Base-by-base conservation (phyloP, 1,140 invertebrate genomes). In the Brachionus paranguensis region DNA sequence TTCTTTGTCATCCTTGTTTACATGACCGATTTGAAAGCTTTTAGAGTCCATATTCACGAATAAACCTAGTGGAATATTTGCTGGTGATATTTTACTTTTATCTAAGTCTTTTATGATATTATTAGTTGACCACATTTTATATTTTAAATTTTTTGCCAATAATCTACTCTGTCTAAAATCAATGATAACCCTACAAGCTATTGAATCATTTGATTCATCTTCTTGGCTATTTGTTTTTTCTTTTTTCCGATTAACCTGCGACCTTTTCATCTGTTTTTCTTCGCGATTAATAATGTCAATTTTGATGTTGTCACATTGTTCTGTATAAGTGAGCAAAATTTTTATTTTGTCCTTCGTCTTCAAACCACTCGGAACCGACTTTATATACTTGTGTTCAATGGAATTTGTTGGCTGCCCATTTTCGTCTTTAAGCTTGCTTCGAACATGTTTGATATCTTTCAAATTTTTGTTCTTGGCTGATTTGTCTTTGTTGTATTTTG, bases 401-500 rank as follows among this genome's bases (percentile, higher is more conserved):
- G 3, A 12, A 33, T 47, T 85, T 50, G 84, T 76, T 10, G 8
- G 7, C n/a, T 79, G 2, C 6, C 72, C 72, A 29, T 53, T 33
- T 50, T 84, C 72, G 12, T 78, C 74, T 70, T 86, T 60, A 0
- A 81, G 53, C 37, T 81, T 81, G 24, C 20, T 29, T 45, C 55
- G 65, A 0, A 81, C 43, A 47, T 81, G 78, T n/a, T 76, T 65
- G 1, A 64, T 41, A 20, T 74, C 68, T 84, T 81, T 55, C 29
- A 68, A 41, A 14, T 68, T 45, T 20, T 37, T 81, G 43, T 86
- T 87, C 68, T 89, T 89, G 84, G 89, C 88, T 45, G 88, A 87
- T 41, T 86, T 88, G 72, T 89, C 88, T 85, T 90, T 89, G 85
- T 89, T 90, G 85, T 90, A 90, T 85, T 90, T 89, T 27, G 87